Base-by-base conservation (phyloP, 2,113 vertebrate species). In the Forbesichthys agassizii region DNA sequence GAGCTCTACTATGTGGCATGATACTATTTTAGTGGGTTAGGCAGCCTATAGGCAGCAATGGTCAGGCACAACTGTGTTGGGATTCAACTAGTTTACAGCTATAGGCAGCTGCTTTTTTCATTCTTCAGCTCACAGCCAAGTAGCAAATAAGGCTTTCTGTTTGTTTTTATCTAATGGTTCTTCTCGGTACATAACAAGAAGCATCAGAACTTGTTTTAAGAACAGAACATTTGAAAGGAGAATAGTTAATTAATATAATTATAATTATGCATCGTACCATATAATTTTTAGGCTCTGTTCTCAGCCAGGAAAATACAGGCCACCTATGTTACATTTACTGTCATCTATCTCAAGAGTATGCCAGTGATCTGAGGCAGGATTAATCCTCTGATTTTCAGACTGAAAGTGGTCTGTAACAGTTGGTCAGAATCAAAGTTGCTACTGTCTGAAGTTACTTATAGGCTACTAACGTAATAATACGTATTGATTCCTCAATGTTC, bases 1-100 rank as follows among this genome's bases (percentile, higher is more conserved):
- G 91, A 82, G 90, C 88, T 91, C 80, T 90, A 90, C 73, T 58
- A 71, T 54, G 64, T 64, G 74, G 77, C 48, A 51, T 49, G 36
- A 42, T 60, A 63, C 36, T 64, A 58, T 79, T 54, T 53, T 16
- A 64, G 27, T 66, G 55, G 53, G 48, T 33, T 49, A 60, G 36
- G 36, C 36, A 20, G 20, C 20, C 20, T 20, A 20, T 16, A 16
- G 20, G 20, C 27, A 27, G 27, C 27, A 27, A 27, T 27, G 27
- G 27, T 27, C 7, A 42, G 4, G 36, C 7, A 42, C 36, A 61
- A 46, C 51, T 60, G 56, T n/a, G 33, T 5, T 62, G 11, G 57
- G 11, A 33, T 47, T 11, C 64, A 4, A 0, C 27, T 68, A 33
- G 16, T 66, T 73, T 60, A 33, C 52, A 27, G 20, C 20, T 27